A percentile compares a stretch with the other conserved stretches of the same genome.
These are phyloP conservation scores for Caenorhabditis becei DNA, from an alignment of 2,888 invertebrate species.

Conservation along the genomic window DNA sequence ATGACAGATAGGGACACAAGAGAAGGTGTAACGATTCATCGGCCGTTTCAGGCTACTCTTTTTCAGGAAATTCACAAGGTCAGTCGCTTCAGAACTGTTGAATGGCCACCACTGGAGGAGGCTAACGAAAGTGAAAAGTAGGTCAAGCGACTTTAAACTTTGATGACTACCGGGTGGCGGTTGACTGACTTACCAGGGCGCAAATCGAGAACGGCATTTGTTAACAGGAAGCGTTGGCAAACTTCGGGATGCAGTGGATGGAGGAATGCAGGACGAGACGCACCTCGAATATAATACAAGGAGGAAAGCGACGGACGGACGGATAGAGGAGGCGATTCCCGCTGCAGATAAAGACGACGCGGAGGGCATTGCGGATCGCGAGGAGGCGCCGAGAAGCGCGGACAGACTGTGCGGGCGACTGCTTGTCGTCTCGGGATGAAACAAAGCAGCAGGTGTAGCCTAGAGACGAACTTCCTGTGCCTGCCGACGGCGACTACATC, in stretches of 20 bases:
- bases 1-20: slow-evolving; percentile 34
- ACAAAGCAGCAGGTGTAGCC: slow-evolving; percentile 40
- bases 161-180: slow-evolving; percentile 6
- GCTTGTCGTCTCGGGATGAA: slow-evolving; percentile 38
- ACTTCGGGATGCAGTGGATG: slow-evolving; percentile 10
- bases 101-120: slow-evolving; percentile 10
- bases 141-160: slow-evolving; percentile 42
- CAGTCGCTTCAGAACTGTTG: neutral
- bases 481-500: neutral
- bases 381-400: slow-evolving; percentile 21
- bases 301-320: slow-evolving; percentile 23
- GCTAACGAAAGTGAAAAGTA: slow-evolving; percentile 48
- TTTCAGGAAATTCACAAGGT: slow-evolving; percentile 19
- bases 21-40: slow-evolving; percentile 20
- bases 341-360: slow-evolving; percentile 52
- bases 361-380: slow-evolving; percentile 44
- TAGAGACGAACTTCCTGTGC: slow-evolving; percentile 23
- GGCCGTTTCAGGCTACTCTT: slow-evolving; percentile 12
- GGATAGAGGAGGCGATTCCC: slow-evolving; percentile 38
- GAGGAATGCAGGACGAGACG: slow-evolving; percentile 15
- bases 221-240: neutral
- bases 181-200: slow-evolving; percentile 57
- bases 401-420: slow-evolving; percentile 28
- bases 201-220: slow-evolving; percentile 59
- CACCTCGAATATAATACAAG: slow-evolving; percentile 33